Percentiles rank a stretch among this genome's conserved stretches.
phyloP scores from a whole-genome alignment of 1,140 invertebrate species.

The Leptinotarsa defecta region DNA sequence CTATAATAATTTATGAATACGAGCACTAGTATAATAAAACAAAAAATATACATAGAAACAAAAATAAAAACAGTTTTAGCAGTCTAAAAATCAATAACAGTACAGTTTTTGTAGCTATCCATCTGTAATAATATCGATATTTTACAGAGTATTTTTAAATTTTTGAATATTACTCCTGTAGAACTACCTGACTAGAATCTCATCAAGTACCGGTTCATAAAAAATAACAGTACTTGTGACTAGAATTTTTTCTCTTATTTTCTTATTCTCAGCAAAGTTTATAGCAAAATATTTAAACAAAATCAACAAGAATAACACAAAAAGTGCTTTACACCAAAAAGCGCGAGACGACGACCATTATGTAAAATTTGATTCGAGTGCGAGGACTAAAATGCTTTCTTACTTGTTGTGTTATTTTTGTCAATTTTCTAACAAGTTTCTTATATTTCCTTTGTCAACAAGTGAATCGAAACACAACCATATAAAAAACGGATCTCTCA shows the following conservation, averaged over 20 bases:
- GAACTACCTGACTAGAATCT: conserved; percentile 8
- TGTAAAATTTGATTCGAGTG: conserved; percentile 9
- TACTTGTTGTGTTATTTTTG: conserved; percentile 18
- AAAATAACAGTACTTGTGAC: conserved; percentile 45
- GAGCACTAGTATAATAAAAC: conserved; percentile 44
- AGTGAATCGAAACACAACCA: conserved; percentile 12
- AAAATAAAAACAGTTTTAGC: conserved; percentile 47
- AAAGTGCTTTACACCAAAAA: conserved; percentile 11
- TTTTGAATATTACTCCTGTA: conserved; percentile 3
- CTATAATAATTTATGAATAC: conserved; percentile 52
- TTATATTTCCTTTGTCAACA: conserved; percentile 11
- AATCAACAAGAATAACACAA: conserved; percentile 16
- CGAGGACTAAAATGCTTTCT: background rate
- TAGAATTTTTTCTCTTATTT: conserved; percentile 42
- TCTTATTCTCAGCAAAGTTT: conserved; percentile 25
- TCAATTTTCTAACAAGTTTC: conserved; percentile 16
- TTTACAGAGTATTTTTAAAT: background rate
- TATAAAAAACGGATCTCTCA: conserved; percentile 7
- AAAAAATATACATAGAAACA: conserved; percentile 44
- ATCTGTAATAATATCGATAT: conserved; percentile 6
- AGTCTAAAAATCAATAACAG: conserved; percentile 44
- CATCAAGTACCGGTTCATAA: conserved; percentile 35
- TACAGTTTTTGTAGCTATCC: conserved; percentile 37
- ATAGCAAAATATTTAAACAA: conserved; percentile 20
- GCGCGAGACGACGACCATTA: background rate